Evolutionary conservation across 2,113 vertebrate species (phyloP).

Genomic region (Sceloporus undulatus): DNA sequence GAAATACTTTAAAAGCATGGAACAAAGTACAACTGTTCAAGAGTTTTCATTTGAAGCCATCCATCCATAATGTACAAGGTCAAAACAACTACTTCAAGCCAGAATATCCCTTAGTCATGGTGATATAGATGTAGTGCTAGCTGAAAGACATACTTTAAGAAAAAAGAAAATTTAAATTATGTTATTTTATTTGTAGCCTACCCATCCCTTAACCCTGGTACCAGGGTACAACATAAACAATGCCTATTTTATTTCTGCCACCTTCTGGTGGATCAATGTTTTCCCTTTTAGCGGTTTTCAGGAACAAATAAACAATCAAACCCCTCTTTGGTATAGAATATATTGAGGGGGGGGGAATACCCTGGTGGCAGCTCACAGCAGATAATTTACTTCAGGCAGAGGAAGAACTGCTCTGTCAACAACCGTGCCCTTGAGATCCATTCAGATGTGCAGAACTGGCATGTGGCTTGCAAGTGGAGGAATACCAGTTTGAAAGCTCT

Average conservation of each 20-base stretch:
- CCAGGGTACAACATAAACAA: not conserved
- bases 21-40: not conserved
- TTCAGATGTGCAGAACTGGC: conserved; percentile 4
- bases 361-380: not conserved
- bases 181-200: not conserved
- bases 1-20: not conserved
- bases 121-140: not conserved
- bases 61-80: not conserved
- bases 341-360: not conserved
- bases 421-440: not conserved
- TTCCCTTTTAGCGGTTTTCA: not conserved
- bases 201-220: not conserved
- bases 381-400: not conserved
- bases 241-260: conserved; percentile 22
- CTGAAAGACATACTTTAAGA: not conserved
- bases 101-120: not conserved
- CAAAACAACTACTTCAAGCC: not conserved
- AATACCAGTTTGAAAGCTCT: not conserved
- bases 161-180: not conserved
- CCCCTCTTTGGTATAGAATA: not conserved
- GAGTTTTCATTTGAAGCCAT: not conserved
- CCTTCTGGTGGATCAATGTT: conserved; percentile 5
- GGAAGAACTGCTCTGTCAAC: not conserved
- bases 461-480: not conserved
- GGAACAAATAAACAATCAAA: not conserved